Percentiles rank a stretch among this genome's conserved stretches.
phyloP scores from a whole-genome alignment of 2,113 vertebrate species.

The Mobula birostris region DNA sequence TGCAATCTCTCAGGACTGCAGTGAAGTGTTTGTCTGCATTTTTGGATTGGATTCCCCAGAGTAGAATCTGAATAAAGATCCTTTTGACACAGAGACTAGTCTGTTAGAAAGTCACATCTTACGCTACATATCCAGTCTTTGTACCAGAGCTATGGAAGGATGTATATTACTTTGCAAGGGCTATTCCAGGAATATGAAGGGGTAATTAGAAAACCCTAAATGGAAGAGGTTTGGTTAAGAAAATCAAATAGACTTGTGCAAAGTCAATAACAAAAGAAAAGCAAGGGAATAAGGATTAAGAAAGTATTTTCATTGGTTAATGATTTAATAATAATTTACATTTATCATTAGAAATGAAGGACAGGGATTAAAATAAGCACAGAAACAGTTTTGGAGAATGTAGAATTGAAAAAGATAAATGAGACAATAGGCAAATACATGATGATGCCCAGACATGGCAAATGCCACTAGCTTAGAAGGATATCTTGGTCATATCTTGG shows the following conservation, averaged over 20 bases:
- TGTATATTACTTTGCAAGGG: neutral
- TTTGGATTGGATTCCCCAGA: too few species aligned
- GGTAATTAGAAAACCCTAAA: neutral
- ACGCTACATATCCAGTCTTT: neutral
- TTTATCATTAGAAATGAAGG: neutral
- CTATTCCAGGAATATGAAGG: neutral
- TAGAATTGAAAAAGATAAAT: neutral
- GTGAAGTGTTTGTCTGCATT: too few species aligned
- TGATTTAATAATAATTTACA: neutral
- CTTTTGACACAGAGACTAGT: too few species aligned
- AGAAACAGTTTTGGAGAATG: neutral
- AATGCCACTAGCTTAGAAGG: too few species aligned
- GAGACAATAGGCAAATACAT: neutral
- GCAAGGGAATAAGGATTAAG: neutral
- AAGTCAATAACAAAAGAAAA: neutral
- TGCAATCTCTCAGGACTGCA: too few species aligned
- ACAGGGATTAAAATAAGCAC: neutral
- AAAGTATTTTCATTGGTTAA: neutral
- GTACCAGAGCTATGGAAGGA: neutral
- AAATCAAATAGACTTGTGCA: neutral
- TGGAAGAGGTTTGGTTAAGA: neutral
- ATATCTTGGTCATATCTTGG: too few species aligned
- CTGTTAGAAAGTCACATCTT: too few species aligned
- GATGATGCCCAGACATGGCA: too few species aligned
- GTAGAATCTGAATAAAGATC: too few species aligned